These are phyloP conservation scores for Aegithalos caudatus DNA, from an alignment of 2,113 vertebrate genomes.

Conservation along the genomic window DNA sequence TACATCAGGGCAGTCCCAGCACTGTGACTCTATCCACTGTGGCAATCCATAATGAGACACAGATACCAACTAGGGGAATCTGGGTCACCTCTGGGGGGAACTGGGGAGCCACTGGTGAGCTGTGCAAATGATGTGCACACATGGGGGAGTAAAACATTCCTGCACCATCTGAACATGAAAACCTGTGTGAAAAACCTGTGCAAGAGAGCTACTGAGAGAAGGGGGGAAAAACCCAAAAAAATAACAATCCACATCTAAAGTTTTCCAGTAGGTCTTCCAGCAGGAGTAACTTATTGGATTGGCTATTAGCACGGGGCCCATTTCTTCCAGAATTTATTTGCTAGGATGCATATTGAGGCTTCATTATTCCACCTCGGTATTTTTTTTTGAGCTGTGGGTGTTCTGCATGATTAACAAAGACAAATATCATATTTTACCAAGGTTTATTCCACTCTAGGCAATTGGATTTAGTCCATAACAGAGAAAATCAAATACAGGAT, in stretches of 20 bases:
- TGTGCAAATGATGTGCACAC: rapidly evolving
- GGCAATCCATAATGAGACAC: neutral
- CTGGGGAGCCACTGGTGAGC: neutral
- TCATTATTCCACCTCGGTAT: neutral
- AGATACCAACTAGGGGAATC: neutral
- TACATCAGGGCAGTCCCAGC: neutral
- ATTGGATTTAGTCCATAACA: constrained; percentile 29
- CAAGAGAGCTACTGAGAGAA: neutral
- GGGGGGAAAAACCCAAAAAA: rapidly evolving
- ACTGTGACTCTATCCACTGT: neutral
- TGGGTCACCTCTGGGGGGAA: neutral
- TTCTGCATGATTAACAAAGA: constrained; percentile 41
- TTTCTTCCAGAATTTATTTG: constrained; percentile 10
- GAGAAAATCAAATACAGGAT: constrained; percentile 41
- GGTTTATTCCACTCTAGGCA: constrained; percentile 2
- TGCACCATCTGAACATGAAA: neutral
- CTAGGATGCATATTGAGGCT: neutral
- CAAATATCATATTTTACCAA: constrained; percentile 37
- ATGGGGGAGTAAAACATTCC: neutral
- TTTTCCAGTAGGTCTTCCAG: neutral
- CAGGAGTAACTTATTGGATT: neutral
- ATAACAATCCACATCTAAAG: neutral
- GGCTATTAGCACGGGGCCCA: neutral
- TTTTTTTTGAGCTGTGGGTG: constrained; percentile 21
- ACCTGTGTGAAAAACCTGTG: neutral